Conservation (phyloP, 2,113 vertebrate species). For the Gambusia holbrooki region DNA sequence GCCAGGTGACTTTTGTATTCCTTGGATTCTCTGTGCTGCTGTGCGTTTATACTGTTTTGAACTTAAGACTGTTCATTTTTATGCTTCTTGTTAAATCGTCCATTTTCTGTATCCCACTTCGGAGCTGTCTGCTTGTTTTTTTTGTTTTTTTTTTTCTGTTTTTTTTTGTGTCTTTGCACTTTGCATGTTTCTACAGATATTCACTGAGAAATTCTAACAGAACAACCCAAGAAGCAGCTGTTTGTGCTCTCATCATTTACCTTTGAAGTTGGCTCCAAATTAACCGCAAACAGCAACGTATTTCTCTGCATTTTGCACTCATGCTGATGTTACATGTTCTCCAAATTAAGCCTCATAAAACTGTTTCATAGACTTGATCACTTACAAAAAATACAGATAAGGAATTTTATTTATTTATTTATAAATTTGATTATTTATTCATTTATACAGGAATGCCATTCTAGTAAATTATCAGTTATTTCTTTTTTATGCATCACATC, state of each 20-base stretch:
- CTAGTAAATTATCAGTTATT: neutral
- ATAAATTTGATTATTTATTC: too few species aligned
- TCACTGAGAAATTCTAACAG: neutral
- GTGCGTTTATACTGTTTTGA: slow-evolving; percentile 1
- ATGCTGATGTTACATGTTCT: neutral
- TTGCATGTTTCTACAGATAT: neutral
- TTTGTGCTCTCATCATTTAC: neutral
- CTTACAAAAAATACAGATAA: neutral
- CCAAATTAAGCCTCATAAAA: neutral
- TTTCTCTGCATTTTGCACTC: neutral
- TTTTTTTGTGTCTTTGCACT: neutral
- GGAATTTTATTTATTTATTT: neutral
- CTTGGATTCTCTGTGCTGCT: neutral
- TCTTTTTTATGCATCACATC: neutral
- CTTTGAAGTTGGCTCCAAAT: neutral
- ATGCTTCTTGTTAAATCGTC: neutral
- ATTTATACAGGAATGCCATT: too few species aligned
- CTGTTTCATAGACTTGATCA: neutral
- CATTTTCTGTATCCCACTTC: neutral
- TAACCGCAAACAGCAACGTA: neutral
- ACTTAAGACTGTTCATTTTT: neutral
- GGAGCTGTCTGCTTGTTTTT: too few species aligned
- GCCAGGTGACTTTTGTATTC: slow-evolving; percentile 15
- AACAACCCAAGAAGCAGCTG: neutral
- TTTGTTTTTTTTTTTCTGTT: neutral